These are phyloP conservation scores for Dendrophyllia cribrosa DNA, from an alignment of 64 coral and sea anemone species.

Conservation along the genomic window DNA sequence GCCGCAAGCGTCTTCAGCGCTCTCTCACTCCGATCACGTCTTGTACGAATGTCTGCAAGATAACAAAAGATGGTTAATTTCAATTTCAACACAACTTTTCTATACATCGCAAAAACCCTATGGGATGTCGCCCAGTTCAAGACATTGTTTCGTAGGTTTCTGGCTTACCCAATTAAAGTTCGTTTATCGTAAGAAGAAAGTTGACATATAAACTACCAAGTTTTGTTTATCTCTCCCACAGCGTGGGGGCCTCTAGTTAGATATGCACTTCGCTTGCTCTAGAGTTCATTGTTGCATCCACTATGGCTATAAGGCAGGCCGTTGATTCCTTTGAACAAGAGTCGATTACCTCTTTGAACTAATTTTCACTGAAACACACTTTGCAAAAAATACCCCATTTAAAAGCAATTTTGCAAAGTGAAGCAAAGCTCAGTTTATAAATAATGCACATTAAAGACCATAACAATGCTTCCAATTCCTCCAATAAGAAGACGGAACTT, in stretches of 20 bases:
- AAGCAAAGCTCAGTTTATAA: background rate
- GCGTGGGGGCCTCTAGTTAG: background rate
- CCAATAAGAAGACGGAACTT: background rate
- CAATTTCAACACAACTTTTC: background rate
- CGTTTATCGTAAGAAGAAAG: background rate
- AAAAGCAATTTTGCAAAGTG: background rate
- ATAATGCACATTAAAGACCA: background rate
- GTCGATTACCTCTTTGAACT: background rate
- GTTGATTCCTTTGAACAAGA: background rate
- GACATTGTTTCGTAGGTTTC: background rate
- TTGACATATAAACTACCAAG: background rate
- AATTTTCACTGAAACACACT: background rate
- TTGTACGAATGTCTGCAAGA: background rate
- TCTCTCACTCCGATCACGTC: background rate
- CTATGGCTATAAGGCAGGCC: too few species aligned
- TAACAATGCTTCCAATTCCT: constrained; percentile 21
- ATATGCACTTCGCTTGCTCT: background rate
- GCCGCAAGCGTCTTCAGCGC: background rate
- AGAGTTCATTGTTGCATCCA: background rate
- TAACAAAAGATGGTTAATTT: background rate
- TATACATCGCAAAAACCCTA: background rate
- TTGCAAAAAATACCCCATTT: background rate
- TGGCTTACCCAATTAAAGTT: background rate
- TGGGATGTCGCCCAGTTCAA: background rate
- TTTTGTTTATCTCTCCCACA: background rate